phyloP scores from a whole-genome alignment of 2,888 invertebrate genomes.

The Neoaliturus tenellus region DNA sequence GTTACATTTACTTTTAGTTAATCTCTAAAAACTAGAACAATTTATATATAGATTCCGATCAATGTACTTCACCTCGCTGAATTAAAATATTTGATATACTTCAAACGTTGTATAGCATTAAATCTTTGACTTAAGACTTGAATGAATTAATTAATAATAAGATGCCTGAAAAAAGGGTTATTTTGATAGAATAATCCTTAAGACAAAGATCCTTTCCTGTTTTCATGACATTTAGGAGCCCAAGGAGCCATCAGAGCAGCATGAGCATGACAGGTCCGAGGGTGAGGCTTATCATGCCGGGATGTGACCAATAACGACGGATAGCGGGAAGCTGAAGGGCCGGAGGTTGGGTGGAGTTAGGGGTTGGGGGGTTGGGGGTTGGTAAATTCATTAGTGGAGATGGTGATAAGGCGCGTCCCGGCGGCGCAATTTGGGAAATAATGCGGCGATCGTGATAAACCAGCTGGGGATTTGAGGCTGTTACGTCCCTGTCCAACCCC shows the following conservation, averaged over 20 bases:
- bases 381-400: constrained; percentile 49
- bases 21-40: too few species aligned
- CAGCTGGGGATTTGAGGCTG: not conserved
- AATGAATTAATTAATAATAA: too few species aligned
- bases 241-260: not conserved
- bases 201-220: not conserved
- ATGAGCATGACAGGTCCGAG: not conserved
- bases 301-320: constrained; percentile 4
- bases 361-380: not conserved
- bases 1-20: too few species aligned
- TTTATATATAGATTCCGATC: too few species aligned
- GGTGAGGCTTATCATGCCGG: not conserved
- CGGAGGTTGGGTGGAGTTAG: not conserved
- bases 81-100: too few species aligned
- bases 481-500: not conserved
- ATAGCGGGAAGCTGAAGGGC: not conserved
- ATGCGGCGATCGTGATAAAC: constrained; percentile 19
- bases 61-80: too few species aligned
- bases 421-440: constrained; percentile 21
- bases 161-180: too few species aligned
- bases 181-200: too few species aligned
- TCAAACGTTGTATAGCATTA: too few species aligned
- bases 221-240: not conserved
- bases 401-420: constrained; percentile 39
- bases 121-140: too few species aligned